phyloP scores from a whole-genome alignment of 2,888 invertebrate species.

The Pyrrhia umbra region DNA sequence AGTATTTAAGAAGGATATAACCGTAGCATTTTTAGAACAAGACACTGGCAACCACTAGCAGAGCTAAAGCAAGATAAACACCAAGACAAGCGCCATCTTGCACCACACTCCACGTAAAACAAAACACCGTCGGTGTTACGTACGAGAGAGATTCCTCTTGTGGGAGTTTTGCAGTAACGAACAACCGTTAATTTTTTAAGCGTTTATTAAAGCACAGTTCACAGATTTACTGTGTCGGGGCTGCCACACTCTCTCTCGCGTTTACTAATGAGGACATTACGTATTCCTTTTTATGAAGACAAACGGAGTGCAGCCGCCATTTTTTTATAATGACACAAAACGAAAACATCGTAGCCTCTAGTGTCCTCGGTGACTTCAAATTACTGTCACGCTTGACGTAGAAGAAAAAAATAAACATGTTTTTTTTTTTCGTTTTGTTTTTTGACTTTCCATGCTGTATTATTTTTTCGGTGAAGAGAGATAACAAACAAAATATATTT shows the following conservation, averaged over 20 bases:
- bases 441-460: neutral
- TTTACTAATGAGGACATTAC: conserved; percentile 37
- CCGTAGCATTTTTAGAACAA: neutral
- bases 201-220: no score
- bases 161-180: no score
- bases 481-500: no score
- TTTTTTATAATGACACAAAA: neutral
- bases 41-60: neutral
- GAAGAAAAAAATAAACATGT: neutral
- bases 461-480: neutral
- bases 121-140: neutral
- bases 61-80: neutral
- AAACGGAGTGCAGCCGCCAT: neutral
- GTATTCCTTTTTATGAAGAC: conserved; percentile 29
- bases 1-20: neutral
- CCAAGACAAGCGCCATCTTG: neutral
- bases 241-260: no score
- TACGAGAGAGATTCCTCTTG: no score
- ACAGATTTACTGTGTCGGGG: no score
- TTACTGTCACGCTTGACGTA: neutral
- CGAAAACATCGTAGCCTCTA: neutral
- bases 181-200: no score
- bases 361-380: neutral
- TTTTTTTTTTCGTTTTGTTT: neutral
- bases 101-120: neutral